Conservation (phyloP, 2,888 invertebrate genomes). For the Drosophila ustulata region DNA sequence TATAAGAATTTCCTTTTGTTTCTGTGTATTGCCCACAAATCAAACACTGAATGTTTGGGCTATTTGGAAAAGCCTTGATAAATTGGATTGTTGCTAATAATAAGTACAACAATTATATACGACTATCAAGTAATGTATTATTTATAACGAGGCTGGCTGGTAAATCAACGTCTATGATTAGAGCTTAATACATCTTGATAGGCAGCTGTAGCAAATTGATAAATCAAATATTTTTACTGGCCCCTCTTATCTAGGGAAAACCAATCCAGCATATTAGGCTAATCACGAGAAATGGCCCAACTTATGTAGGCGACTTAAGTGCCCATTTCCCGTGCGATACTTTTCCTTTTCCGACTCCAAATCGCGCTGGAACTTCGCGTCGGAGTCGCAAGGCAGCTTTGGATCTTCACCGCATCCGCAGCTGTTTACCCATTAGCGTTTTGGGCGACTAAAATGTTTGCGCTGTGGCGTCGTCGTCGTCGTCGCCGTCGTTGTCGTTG, state of each 20-base stretch:
- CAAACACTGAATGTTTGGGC: conserved; percentile 37
- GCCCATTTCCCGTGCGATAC: conserved; percentile 54
- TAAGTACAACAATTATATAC: conserved; percentile 49
- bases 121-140: conserved; percentile 42
- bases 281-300: conserved; percentile 60
- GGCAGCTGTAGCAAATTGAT: conserved; percentile 54
- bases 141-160: conserved; percentile 53
- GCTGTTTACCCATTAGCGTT: conserved; percentile 83
- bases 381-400: conserved; percentile 31
- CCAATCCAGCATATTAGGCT: conserved; percentile 40
- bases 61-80: conserved; percentile 51
- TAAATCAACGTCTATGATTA: conserved; percentile 77
- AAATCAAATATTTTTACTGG: conserved; percentile 67
- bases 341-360: conserved; percentile 22
- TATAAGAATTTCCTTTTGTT: too few species aligned
- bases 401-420: conserved; percentile 66
- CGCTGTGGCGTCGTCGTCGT: conserved; percentile 54
- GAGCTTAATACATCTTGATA: conserved; percentile 76
- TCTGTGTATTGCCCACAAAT: conserved; percentile 37
- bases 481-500: conserved; percentile 47
- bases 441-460: conserved; percentile 74
- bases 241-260: conserved; percentile 46
- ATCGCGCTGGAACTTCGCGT: conserved; percentile 34
- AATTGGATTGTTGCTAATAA: conserved; percentile 66
- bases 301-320: conserved; percentile 22